These are phyloP conservation scores for Lipophrys pholis DNA, from an alignment of 2,113 vertebrate species.

Conservation along the genomic window DNA sequence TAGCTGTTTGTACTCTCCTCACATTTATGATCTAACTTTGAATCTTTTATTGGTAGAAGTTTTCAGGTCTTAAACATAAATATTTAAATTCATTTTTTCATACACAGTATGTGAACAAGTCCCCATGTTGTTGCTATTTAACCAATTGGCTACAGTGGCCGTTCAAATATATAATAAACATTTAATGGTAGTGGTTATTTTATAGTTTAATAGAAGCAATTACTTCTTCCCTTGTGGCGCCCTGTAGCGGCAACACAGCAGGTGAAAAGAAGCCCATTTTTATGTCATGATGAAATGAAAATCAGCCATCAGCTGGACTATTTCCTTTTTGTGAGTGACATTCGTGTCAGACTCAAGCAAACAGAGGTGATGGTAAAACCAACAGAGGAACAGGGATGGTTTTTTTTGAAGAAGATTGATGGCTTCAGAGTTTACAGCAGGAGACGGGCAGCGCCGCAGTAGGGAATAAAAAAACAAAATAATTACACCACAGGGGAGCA, in stretches of 20 bases:
- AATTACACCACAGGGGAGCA: constrained; percentile 24
- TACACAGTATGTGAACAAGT: no score
- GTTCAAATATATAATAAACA: no score
- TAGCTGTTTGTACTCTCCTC: no score
- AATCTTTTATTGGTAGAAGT: no score
- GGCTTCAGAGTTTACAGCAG: constrained; percentile 15
- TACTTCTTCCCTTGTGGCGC: background rate
- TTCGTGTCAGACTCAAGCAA: background rate
- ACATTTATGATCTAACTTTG: no score
- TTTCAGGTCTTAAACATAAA: no score
- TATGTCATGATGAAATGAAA: background rate
- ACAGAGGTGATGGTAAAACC: background rate
- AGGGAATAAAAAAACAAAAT: constrained; percentile 2
- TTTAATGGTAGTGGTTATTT: no score
- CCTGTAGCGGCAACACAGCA: background rate
- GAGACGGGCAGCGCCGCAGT: constrained; percentile 7
- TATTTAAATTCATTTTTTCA: no score
- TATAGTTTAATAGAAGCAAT: background rate
- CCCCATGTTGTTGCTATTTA: no score
- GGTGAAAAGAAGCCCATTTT: background rate
- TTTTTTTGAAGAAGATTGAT: constrained; percentile 8
- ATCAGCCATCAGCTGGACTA: background rate
- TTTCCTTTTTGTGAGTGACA: constrained; percentile 2
- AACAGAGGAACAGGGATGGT: background rate
- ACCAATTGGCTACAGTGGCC: no score